Evolutionary conservation across 2,113 vertebrate species (phyloP).

Genomic region (Brachypodius melanocephalos): DNA sequence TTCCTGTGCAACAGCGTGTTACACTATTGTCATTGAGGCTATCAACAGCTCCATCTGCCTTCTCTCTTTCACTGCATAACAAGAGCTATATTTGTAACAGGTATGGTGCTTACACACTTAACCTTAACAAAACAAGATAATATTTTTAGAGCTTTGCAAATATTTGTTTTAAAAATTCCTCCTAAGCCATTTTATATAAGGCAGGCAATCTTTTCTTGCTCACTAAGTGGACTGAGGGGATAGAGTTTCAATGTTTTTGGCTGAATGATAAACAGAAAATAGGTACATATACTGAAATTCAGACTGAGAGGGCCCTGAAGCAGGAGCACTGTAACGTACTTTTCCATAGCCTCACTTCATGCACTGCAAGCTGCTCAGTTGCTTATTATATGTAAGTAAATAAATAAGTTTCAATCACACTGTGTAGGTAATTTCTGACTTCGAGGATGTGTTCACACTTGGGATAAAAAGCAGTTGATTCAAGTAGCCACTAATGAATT

Average conservation of each 20-base stretch:
- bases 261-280: constrained; percentile 48
- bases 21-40: neutral
- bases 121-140: constrained; percentile 12
- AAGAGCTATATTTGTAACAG: constrained; percentile 5
- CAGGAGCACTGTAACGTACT: constrained; percentile 18
- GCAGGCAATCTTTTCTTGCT: constrained; percentile 7
- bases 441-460: neutral
- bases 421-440: constrained; percentile 12
- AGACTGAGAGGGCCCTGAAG: constrained; percentile 25
- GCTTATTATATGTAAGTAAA: constrained; percentile 55
- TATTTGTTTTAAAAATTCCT: constrained; percentile 24
- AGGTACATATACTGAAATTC: neutral
- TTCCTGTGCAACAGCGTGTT: neutral
- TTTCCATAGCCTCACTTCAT: constrained; percentile 68
- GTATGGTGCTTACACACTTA: neutral
- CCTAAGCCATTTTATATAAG: neutral
- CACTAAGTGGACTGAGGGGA: neutral
- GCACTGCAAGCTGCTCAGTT: constrained; percentile 36
- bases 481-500: constrained; percentile 10
- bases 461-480: constrained; percentile 42
- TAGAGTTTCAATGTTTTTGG: neutral
- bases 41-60: constrained; percentile 8
- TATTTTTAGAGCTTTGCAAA: constrained; percentile 30
- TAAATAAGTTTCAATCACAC: constrained; percentile 52
- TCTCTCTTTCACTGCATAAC: neutral